phyloP scores from a whole-genome alignment of 2,797 vertebrate species.

The Philypnodon macrostomus region DNA sequence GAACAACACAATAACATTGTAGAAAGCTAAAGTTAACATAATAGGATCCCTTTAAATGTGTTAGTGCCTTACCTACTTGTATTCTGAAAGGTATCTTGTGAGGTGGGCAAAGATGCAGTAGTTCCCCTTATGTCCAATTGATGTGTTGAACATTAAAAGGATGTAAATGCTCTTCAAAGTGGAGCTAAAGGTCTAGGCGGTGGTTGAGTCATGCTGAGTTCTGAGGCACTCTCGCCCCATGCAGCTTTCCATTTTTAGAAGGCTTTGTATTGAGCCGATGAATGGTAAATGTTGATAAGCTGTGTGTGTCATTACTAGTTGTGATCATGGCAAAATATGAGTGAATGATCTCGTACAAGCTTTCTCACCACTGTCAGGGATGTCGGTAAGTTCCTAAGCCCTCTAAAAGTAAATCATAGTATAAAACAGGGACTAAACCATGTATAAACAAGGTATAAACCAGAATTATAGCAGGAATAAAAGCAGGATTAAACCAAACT shows the following conservation, averaged over 20 bases:
- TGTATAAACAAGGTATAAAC: too few species aligned
- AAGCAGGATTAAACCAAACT: too few species aligned
- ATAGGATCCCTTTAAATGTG: too few species aligned
- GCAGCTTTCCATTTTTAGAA: slow-evolving; percentile 39
- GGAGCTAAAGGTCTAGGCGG: slow-evolving; percentile 47
- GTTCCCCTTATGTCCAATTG: slow-evolving; percentile 31
- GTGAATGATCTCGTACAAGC: not conserved
- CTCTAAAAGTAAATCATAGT: too few species aligned
- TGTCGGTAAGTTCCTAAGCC: too few species aligned
- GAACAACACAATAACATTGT: too few species aligned
- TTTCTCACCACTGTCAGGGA: not conserved
- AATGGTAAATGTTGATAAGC: slow-evolving; percentile 38
- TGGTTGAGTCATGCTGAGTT: slow-evolving; percentile 48
- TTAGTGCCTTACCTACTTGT: slow-evolving; percentile 7
- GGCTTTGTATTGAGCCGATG: slow-evolving; percentile 33
- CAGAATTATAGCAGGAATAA: too few species aligned
- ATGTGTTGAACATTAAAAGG: slow-evolving; percentile 39
- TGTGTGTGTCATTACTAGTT: slow-evolving; percentile 25
- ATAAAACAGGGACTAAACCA: too few species aligned
- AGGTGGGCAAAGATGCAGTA: slow-evolving; percentile 25
- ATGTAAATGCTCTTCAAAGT: slow-evolving; percentile 55
- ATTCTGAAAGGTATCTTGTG: slow-evolving; percentile 9
- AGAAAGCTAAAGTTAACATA: too few species aligned
- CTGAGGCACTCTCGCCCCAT: slow-evolving; percentile 36
- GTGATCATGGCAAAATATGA: slow-evolving; percentile 25